phyloP scores from a whole-genome alignment of 37 sponge, comb jelly and placozoan genomes.

The Mnemiopsis leidyi region DNA sequence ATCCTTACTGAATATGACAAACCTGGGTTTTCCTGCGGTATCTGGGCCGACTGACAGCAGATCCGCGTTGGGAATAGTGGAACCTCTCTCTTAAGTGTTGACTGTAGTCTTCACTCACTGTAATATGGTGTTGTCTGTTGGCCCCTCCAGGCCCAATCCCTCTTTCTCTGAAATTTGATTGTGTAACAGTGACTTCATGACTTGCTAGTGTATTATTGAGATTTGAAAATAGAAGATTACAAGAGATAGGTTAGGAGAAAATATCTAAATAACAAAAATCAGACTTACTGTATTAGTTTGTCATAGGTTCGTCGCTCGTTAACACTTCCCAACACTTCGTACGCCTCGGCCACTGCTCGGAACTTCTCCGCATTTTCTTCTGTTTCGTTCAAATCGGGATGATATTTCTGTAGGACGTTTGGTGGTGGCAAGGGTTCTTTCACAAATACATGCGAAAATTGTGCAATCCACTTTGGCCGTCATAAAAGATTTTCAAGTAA shows the following conservation, averaged over 20 bases:
- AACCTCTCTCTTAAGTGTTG: slow-evolving; percentile 37
- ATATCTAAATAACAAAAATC: too few relatives aligned
- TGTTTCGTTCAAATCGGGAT: neutral
- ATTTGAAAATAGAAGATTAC: too few relatives aligned
- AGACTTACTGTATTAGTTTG: slow-evolving; percentile 9
- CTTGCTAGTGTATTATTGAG: too few relatives aligned
- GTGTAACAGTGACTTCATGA: too few relatives aligned
- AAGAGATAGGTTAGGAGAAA: too few relatives aligned
- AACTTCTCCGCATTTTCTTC: neutral
- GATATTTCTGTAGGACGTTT: slow-evolving; percentile 1
- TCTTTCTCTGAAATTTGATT: too few relatives aligned
- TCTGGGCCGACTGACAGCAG: neutral
- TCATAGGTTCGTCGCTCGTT: slow-evolving; percentile 22
- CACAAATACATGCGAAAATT: too few relatives aligned
- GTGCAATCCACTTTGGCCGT: too few relatives aligned
- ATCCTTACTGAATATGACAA: too few relatives aligned
- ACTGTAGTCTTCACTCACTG: slow-evolving; percentile 43
- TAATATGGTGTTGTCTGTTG: neutral
- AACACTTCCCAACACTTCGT: slow-evolving; percentile 40
- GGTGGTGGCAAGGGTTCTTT: too few relatives aligned
- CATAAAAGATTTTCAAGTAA: too few relatives aligned
- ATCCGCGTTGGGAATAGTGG: neutral
- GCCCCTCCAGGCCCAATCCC: neutral
- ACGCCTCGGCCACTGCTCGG: neutral
- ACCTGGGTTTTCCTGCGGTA: neutral